A percentile compares a stretch with the other conserved stretches of the same genome.
Evolutionary conservation across 2,797 vertebrate species (phyloP).

Genomic region (Siniperca undulata): DNA sequence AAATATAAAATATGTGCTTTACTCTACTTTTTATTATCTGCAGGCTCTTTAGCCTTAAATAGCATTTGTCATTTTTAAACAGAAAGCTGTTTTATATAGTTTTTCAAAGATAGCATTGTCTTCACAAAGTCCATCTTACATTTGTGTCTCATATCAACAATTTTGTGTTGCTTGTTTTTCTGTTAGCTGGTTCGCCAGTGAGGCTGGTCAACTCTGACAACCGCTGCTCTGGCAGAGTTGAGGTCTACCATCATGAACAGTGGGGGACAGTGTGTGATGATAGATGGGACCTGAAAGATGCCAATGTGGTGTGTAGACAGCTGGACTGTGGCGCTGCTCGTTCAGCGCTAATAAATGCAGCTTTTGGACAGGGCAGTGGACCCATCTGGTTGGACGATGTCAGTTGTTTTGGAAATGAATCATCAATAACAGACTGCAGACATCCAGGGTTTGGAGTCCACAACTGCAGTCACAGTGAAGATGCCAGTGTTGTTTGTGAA

Average conservation of each 20-base stretch:
- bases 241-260: slow-evolving; percentile 56
- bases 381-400: slow-evolving; percentile 75
- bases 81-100: background rate
- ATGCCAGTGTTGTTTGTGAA: slow-evolving; percentile 67
- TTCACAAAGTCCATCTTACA: background rate
- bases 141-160: background rate
- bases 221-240: slow-evolving; percentile 71
- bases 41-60: background rate
- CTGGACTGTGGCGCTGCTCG: slow-evolving; percentile 63
- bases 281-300: slow-evolving; percentile 55
- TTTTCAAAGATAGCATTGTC: background rate
- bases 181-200: slow-evolving; percentile 41
- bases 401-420: slow-evolving; percentile 56
- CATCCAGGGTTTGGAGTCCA: slow-evolving; percentile 55
- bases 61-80: background rate
- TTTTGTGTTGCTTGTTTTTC: background rate
- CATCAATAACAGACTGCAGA: slow-evolving; percentile 46
- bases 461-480: slow-evolving; percentile 58
- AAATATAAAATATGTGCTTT: background rate
- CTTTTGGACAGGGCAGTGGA: slow-evolving; percentile 67
- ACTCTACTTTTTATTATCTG: background rate
- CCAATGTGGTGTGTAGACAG: slow-evolving; percentile 71
- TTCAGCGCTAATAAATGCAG: slow-evolving; percentile 26
- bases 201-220: slow-evolving; percentile 50
- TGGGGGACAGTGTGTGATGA: slow-evolving; percentile 77